Conservation (phyloP, 2,888 invertebrate species). For the Kryphioiulus occultus region DNA sequence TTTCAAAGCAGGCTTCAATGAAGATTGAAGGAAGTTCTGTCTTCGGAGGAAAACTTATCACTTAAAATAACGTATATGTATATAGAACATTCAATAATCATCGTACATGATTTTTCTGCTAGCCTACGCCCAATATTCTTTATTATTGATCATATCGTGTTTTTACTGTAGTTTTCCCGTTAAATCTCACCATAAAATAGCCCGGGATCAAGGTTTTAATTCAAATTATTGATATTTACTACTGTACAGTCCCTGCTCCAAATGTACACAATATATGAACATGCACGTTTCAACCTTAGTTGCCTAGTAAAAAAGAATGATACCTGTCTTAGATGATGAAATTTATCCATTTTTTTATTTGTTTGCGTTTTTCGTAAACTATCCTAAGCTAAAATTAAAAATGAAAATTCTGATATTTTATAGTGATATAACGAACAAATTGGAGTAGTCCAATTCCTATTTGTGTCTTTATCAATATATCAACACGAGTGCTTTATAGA, state of each 20-base stretch:
- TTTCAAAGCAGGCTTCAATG: background rate
- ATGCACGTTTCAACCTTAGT: no score
- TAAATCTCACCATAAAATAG: background rate
- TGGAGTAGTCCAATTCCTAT: no score
- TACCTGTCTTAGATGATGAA: background rate
- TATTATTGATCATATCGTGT: background rate
- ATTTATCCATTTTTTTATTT: no score
- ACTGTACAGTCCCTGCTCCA: no score
- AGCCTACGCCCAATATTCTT: background rate
- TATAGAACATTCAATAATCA: conserved; percentile 1
- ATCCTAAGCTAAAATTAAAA: no score
- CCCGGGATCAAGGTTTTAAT: background rate
- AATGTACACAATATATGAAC: no score
- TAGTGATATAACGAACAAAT: no score
- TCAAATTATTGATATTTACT: background rate
- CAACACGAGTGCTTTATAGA: no score
- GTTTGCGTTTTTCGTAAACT: no score
- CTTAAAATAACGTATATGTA: background rate
- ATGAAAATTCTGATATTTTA: no score
- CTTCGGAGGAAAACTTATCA: background rate
- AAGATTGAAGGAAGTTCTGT: conserved; percentile 10
- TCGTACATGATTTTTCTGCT: background rate
- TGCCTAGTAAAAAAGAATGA: no score
- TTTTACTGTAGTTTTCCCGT: background rate
- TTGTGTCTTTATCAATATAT: no score